A percentile compares a stretch with the other conserved stretches of the same genome.
phyloP scores from a whole-genome alignment of 2,888 invertebrate species.

The Caenorhabditis becei region DNA sequence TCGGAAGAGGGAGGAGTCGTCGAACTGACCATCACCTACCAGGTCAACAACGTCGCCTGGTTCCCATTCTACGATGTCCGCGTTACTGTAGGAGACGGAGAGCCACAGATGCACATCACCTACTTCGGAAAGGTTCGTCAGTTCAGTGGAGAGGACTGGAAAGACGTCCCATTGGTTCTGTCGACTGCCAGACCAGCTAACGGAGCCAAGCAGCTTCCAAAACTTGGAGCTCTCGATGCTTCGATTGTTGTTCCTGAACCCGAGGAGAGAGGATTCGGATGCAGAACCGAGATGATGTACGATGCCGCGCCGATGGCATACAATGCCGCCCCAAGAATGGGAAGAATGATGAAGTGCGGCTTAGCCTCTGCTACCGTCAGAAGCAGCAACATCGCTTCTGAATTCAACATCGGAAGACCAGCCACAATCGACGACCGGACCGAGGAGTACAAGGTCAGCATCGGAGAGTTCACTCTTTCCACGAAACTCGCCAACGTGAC shows the following conservation, averaged over 20 bases:
- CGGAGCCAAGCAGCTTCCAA: conserved; percentile 48
- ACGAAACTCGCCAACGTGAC: conserved; percentile 81
- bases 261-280: background rate
- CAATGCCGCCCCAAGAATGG: background rate
- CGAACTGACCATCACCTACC: conserved; percentile 58
- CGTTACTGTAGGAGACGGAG: conserved; percentile 57
- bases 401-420: conserved; percentile 46
- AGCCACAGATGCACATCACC: conserved; percentile 71
- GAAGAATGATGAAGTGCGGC: conserved; percentile 22
- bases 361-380: conserved; percentile 31
- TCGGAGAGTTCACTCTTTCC: conserved; percentile 81
- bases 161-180: conserved; percentile 61
- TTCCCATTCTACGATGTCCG: conserved; percentile 73
- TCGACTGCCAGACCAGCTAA: conserved; percentile 54
- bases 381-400: conserved; percentile 45
- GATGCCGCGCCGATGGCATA: conserved; percentile 14
- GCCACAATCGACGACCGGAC: conserved; percentile 51
- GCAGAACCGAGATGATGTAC: background rate
- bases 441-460: conserved; percentile 73
- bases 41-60: conserved; percentile 73
- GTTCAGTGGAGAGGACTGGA: conserved; percentile 82
- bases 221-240: conserved; percentile 58
- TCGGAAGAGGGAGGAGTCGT: conserved; percentile 30
- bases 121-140: conserved; percentile 82
- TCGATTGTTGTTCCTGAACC: conserved; percentile 38